Evolutionary conservation across 2,888 invertebrate genomes (phyloP), one percentile per base, ranked within the genome.

Genomic region (Campaea margaritaria): DNA sequence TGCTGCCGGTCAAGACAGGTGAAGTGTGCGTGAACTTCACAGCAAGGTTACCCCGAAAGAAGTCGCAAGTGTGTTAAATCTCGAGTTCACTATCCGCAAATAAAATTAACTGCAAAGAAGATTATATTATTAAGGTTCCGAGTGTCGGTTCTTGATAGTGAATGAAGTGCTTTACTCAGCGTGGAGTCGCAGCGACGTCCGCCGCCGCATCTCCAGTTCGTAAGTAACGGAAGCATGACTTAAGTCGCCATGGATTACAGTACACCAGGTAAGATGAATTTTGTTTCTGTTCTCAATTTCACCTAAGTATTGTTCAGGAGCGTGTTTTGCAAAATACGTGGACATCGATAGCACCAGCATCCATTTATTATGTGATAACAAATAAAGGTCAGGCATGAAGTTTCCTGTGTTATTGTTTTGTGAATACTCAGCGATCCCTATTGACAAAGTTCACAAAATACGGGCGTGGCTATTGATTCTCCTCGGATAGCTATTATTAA

Each of bases 51-150:
- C 70, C 72, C 71, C 78, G 72, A 85, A 82, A 75, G 80, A 81
- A 86, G 81, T 86, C 88, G 85, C 86, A 87, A 85, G 85, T 88
- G 85, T 78, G 82, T 86, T 80, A 80, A 86, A 85, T 82, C 82
- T 74, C 72, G 74, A 81, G 81, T 78, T 86, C 86, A 82, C 75
- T 81, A 81, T 70, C 73, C 21, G 69, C 73, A 76, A 76, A 79
- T 82, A 80, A 82, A 78, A 76, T 79, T 71, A 75, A 79, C 78
- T 78, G 80, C 78, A 69, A 72, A 74, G 70, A 75, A 76, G 79
- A 76, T 82, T 81, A 81, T 78, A 73, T 74, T 70, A 76, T 78
- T 79, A 36, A n/a, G 70, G 70, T 71, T 69, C 70, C 70, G 73
- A 79, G 83, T 87, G 80, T 68, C 71, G 64, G 77, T 79, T 75